Percentiles rank a stretch among this genome's conserved stretches.
Evolutionary conservation across 2,797 vertebrate species (phyloP).

Genomic region (Sebastes goodei): DNA sequence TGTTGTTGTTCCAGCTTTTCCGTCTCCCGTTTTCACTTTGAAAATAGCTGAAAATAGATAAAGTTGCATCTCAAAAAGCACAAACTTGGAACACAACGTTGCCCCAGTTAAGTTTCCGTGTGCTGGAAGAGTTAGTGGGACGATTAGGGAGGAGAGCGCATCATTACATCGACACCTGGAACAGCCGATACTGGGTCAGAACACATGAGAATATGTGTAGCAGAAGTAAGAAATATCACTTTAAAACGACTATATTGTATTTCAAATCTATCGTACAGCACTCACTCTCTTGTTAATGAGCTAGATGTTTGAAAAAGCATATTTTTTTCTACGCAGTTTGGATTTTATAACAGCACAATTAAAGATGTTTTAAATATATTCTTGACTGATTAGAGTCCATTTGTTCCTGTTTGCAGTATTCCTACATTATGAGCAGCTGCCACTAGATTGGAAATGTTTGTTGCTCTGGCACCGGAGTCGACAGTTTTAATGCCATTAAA

Average conservation of each 20-base stretch:
- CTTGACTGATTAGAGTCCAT: not conserved
- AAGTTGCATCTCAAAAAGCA: conserved; percentile 4
- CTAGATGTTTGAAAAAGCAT: conserved; percentile 41
- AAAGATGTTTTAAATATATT: conserved; percentile 63
- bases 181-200: conserved; percentile 40
- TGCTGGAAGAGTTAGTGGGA: conserved; percentile 19
- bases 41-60: conserved; percentile 2
- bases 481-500: too few relatives aligned
- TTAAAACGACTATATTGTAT: conserved; percentile 26
- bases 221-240: conserved; percentile 40
- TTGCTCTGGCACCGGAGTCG: not conserved
- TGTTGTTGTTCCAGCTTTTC: conserved; percentile 5
- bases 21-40: conserved; percentile 10
- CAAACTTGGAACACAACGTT: not conserved
- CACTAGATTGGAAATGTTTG: not conserved
- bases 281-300: conserved; percentile 32
- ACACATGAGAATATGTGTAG: conserved; percentile 24
- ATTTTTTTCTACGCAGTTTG: conserved; percentile 72
- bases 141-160: not conserved
- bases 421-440: not conserved
- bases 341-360: conserved; percentile 73
- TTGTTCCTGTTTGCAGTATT: not conserved
- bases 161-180: conserved; percentile 30
- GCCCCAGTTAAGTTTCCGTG: conserved; percentile 33
- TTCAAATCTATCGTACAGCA: conserved; percentile 2